Evolutionary conservation across 2,888 invertebrate genomes (phyloP).

Genomic region (Antheraea assamensis): DNA sequence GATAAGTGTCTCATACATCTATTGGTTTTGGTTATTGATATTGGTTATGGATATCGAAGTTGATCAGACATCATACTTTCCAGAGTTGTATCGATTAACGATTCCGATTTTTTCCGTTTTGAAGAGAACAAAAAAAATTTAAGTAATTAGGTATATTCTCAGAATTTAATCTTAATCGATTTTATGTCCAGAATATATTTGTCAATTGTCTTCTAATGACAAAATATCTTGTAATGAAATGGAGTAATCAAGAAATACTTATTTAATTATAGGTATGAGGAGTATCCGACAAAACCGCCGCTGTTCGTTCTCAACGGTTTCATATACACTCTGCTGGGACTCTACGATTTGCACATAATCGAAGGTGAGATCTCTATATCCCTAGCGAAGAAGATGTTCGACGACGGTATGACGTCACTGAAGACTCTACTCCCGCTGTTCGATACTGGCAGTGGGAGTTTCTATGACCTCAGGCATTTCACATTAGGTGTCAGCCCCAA

Average conservation of each 20-base stretch:
- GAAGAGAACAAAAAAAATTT: too few relatives aligned
- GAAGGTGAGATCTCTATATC: constrained; percentile 87
- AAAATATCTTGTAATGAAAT: too few relatives aligned
- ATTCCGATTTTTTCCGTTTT: too few relatives aligned
- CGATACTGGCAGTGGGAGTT: constrained; percentile 97
- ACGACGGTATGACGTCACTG: constrained; percentile 92
- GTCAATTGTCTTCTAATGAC: too few relatives aligned
- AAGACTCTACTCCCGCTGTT: constrained; percentile 94
- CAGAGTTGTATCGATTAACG: too few relatives aligned
- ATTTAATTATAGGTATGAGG: constrained; percentile 89
- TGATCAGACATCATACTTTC: too few relatives aligned
- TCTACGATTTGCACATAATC: constrained; percentile 95
- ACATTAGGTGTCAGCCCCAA: constrained; percentile 95
- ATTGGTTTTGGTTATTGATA: too few relatives aligned
- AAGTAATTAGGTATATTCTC: too few relatives aligned
- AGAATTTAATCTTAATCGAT: too few relatives aligned
- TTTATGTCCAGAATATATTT: too few relatives aligned
- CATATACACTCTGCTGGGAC: constrained; percentile 97
- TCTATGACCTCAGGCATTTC: constrained; percentile 97
- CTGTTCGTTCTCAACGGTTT: constrained; percentile 99
- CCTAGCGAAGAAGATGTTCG: constrained; percentile 89
- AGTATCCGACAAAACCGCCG: constrained; percentile 97
- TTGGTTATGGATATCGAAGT: too few relatives aligned
- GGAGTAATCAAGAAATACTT: neutral
- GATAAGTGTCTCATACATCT: too few relatives aligned